Percentiles rank a stretch among this genome's conserved stretches.
Conservation (phyloP, 2,888 invertebrate species). For the Drosophila meridionalis region DNA sequence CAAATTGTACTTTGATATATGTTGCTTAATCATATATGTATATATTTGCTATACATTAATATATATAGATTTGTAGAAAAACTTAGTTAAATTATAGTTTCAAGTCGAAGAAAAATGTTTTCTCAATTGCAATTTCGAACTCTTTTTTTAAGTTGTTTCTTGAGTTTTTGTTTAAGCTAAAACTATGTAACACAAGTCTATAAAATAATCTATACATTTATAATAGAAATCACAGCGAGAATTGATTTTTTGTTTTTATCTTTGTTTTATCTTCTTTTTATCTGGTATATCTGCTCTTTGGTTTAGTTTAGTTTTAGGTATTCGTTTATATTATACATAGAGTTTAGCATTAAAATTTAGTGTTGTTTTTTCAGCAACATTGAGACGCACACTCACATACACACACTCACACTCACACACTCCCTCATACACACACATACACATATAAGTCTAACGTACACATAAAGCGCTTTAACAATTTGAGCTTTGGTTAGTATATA, state of each 20-base stretch:
- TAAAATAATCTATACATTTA: constrained; percentile 72
- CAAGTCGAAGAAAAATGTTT: constrained; percentile 23
- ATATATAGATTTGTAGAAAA: constrained; percentile 27
- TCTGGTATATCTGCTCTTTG: constrained; percentile 43
- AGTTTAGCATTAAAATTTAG: constrained; percentile 47
- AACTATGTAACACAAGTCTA: constrained; percentile 72
- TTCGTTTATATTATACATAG: constrained; percentile 36
- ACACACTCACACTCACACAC: not conserved
- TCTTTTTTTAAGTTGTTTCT: not conserved
- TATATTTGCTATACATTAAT: constrained; percentile 10
- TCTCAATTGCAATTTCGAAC: constrained; percentile 24
- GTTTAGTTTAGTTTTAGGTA: constrained; percentile 42
- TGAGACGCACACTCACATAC: constrained; percentile 51
- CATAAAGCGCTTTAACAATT: constrained; percentile 47
- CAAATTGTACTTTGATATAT: constrained; percentile 48
- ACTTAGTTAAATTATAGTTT: constrained; percentile 57
- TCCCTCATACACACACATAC: not conserved
- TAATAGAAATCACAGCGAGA: constrained; percentile 81
- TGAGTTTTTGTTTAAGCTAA: constrained; percentile 42
- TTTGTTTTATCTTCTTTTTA: constrained; percentile 23
- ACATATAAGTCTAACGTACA: constrained; percentile 34
- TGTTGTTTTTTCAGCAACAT: constrained; percentile 78
- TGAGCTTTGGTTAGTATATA: constrained; percentile 18
- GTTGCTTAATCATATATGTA: constrained; percentile 1
- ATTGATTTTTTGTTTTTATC: constrained; percentile 55